A percentile compares a stretch with the other conserved stretches of the same genome.
phyloP scores from a whole-genome alignment of 2,113 vertebrate species.

The Sminthopsis crassicaudata region DNA sequence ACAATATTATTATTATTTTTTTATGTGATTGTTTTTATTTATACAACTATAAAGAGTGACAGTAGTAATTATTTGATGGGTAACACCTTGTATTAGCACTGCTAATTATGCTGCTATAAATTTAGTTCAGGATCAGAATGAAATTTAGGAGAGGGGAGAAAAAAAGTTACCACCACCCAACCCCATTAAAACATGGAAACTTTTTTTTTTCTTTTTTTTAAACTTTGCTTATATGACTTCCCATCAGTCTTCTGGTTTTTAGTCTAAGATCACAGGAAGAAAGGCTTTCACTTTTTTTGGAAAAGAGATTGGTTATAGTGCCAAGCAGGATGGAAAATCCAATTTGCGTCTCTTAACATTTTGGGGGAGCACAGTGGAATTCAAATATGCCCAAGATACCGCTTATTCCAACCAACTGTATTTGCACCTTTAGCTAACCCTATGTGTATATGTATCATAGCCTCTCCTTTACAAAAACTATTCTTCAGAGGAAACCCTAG shows the following conservation, averaged over 20 bases:
- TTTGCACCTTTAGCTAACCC: slow-evolving; percentile 33
- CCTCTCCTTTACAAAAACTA: neutral
- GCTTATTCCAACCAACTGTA: neutral
- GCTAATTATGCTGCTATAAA: slow-evolving; percentile 75
- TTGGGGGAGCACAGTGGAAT: slow-evolving; percentile 33
- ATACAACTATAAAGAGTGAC: slow-evolving; percentile 65
- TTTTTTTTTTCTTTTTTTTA: slow-evolving; percentile 1
- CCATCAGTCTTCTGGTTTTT: slow-evolving; percentile 38
- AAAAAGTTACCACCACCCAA: slow-evolving; percentile 57
- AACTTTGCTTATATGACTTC: slow-evolving; percentile 63
- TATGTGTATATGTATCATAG: neutral
- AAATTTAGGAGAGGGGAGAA: slow-evolving; percentile 45
- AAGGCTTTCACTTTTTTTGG: slow-evolving; percentile 39
- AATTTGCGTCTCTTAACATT: slow-evolving; percentile 36
- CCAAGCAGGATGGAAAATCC: slow-evolving; percentile 38
- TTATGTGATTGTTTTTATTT: slow-evolving; percentile 76
- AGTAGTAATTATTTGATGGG: slow-evolving; percentile 46
- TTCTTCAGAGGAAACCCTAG: neutral
- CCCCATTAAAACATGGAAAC: slow-evolving; percentile 57
- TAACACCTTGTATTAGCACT: slow-evolving; percentile 71
- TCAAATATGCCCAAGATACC: slow-evolving; percentile 35
- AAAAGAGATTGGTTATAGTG: slow-evolving; percentile 24
- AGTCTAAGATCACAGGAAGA: slow-evolving; percentile 37
- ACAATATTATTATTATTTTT: neutral
- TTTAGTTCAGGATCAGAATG: slow-evolving; percentile 71